A percentile compares a stretch with the other conserved stretches of the same genome.
phyloP scores from a whole-genome alignment of 2,888 invertebrate genomes.

The Exocentrus adspersus region DNA sequence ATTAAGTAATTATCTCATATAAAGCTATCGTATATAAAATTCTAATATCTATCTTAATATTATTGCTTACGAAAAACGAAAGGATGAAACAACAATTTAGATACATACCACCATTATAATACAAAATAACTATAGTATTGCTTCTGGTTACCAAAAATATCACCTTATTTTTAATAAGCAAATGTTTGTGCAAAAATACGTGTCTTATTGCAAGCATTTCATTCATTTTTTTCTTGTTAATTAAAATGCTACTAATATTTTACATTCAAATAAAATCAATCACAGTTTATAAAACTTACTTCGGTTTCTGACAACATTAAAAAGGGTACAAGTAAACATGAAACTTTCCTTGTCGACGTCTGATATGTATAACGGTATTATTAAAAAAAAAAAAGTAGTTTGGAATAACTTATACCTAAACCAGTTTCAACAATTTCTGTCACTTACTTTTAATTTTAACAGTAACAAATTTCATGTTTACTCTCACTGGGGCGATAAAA shows the following conservation, averaged over 20 bases:
- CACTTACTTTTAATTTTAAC: no score
- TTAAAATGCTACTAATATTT: constrained; percentile 33
- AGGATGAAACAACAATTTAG: constrained; percentile 46
- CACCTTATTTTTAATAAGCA: constrained; percentile 57
- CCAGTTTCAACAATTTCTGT: no score
- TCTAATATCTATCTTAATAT: constrained; percentile 53
- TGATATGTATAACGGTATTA: constrained; percentile 21
- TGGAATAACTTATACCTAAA: no score
- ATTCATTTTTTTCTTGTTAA: constrained; percentile 33
- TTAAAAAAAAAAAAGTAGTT: no score
- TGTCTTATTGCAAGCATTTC: constrained; percentile 59
- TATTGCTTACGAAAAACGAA: constrained; percentile 56
- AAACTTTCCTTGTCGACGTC: constrained; percentile 20
- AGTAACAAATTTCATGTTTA: constrained; percentile 37
- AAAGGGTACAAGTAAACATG: constrained; percentile 36
- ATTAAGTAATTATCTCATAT: constrained; percentile 46
- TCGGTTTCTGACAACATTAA: constrained; percentile 20
- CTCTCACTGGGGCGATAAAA: constrained; percentile 12
- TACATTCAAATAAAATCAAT: constrained; percentile 32
- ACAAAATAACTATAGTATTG: constrained; percentile 59
- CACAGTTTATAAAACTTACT: constrained; percentile 36
- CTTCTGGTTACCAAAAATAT: constrained; percentile 65
- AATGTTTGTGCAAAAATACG: constrained; percentile 62
- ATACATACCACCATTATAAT: constrained; percentile 46
- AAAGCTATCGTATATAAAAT: constrained; percentile 48